Base-by-base conservation (phyloP, 2,113 vertebrate species). In the Malurus cyaneus region DNA sequence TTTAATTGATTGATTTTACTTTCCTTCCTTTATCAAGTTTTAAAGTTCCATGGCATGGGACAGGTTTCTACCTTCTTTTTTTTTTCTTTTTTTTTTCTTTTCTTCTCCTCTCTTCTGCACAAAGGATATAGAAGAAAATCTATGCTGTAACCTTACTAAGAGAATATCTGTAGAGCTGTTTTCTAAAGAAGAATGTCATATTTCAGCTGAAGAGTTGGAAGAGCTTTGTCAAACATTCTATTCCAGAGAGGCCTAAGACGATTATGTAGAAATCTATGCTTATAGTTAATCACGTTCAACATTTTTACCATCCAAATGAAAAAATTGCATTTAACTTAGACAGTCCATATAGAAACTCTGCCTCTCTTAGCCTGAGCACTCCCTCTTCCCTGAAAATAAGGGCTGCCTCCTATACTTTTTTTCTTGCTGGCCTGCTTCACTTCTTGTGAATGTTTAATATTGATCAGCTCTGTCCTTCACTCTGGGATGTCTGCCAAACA, bases 401-500 rank as follows among this genome's bases (percentile, higher is more conserved):
- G 64, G 26, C 60, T 47, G 32, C 32, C 44, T 71, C 36, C 36
- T 65, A 16, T 86, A 42, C 36, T 47, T 82, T 60, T 60, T 65
- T 53, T 88, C 57, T 85, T 80, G 25, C 80, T 92, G 80, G 29
- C 76, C 97, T 92, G 62, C 66, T 94, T 66, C 54, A 26, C 74
- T 93, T 95, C 78, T 66, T 86, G 71, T 73, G 49, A 80, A 80
- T 92, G 61, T 88, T 74, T 87, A 96, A 91, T 93, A 92, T 96
- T 88, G 92, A 93, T 91, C 91, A 83, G 25, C 61, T 71, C 96
- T 88, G 92, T 95, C 79, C 79, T 91, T 84, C 88, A 32, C 26
- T 82, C 86, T 81, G 93, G 95, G 88, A 95, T 12, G 65, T 26
- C 86, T 97, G 92, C 87, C 92, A 97, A 94, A 42, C 70, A 70